Percentiles rank a stretch among this genome's conserved stretches.
Conservation (phyloP, 2,888 invertebrate genomes). For the Tenthredo amoena region DNA sequence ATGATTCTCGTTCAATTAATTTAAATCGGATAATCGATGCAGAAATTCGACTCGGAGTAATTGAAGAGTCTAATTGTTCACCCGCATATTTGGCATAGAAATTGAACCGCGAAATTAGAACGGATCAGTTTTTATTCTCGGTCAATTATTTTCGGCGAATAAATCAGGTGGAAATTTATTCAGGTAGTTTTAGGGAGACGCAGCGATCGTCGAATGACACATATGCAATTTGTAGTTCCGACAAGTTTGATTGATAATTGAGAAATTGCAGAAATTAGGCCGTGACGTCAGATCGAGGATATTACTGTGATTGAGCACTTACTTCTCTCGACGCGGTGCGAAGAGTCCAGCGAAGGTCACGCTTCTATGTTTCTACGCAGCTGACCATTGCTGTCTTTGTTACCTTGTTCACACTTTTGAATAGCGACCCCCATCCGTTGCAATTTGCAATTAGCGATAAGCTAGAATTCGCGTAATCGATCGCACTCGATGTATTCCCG, state of each 20-base stretch:
- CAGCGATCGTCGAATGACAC: conserved; percentile 34
- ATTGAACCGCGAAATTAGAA: neutral
- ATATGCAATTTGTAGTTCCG: conserved; percentile 63
- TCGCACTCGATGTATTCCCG: neutral
- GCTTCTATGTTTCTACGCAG: conserved; percentile 38
- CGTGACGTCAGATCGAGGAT: conserved; percentile 66
- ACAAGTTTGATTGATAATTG: conserved; percentile 72
- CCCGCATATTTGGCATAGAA: too few species aligned
- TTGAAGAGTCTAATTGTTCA: too few species aligned
- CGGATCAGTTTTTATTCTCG: neutral
- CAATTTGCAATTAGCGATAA: neutral
- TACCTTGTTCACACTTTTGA: neutral
- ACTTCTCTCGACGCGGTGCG: conserved; percentile 57
- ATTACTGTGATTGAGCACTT: conserved; percentile 73
- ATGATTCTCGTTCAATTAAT: neutral
- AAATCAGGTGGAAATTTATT: neutral
- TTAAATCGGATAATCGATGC: neutral
- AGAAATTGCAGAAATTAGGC: conserved; percentile 72
- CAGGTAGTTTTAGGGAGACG: neutral
- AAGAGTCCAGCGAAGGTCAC: conserved; percentile 63
- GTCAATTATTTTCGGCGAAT: neutral
- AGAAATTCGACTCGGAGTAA: too few species aligned
- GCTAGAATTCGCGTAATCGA: neutral
- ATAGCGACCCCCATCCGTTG: neutral
- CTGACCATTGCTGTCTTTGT: neutral